A percentile compares a stretch with the other conserved stretches of the same genome.
These are phyloP conservation scores for Papilio aristodemus DNA, from an alignment of 1,140 invertebrate genomes.

Conservation along the genomic window DNA sequence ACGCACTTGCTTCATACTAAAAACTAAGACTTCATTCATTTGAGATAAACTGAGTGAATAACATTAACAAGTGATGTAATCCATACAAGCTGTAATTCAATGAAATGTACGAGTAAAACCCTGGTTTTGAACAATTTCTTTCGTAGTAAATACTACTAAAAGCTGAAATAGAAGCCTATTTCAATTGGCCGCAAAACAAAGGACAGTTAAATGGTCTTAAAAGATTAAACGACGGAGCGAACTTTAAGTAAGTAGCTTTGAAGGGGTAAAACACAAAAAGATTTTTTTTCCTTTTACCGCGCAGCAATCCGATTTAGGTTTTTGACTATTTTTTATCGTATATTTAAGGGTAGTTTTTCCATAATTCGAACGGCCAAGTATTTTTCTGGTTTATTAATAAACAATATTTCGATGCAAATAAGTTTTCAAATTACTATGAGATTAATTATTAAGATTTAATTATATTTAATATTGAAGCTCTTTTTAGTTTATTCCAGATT, in stretches of 20 bases:
- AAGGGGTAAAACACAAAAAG: slow-evolving; percentile 3
- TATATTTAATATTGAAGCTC: too few relatives aligned
- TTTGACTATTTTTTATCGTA: not conserved
- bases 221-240: slow-evolving; percentile 3
- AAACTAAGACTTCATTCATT: not conserved
- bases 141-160: not conserved
- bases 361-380: not conserved
- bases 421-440: too few relatives aligned
- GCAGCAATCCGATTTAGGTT: not conserved
- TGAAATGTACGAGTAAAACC: not conserved
- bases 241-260: slow-evolving; percentile 8
- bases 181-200: not conserved
- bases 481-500: too few relatives aligned
- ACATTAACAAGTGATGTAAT: not conserved
- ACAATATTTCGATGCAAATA: too few relatives aligned
- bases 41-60: not conserved
- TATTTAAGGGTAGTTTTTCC: not conserved
- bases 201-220: slow-evolving; percentile 13
- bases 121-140: not conserved
- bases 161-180: slow-evolving; percentile 8
- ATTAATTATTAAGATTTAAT: too few relatives aligned
- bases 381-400: too few relatives aligned
- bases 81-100: not conserved
- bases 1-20: not conserved
- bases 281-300: not conserved